These are phyloP conservation scores for Plutella xylostella DNA, from an alignment of 2,888 invertebrate genomes.

Conservation along the genomic window DNA sequence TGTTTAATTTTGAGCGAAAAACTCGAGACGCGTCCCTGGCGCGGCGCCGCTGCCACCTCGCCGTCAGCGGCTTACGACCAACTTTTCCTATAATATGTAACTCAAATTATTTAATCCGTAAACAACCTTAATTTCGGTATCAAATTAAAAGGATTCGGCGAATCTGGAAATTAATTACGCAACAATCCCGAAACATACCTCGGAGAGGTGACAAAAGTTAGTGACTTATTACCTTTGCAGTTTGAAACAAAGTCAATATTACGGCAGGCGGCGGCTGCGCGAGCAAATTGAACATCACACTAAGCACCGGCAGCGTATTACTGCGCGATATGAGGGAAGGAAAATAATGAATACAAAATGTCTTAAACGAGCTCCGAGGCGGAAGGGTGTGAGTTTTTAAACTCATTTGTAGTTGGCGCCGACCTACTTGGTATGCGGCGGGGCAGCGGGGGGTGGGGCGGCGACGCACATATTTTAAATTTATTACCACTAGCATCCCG, in stretches of 20 bases:
- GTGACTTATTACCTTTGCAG: no score
- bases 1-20: slow-evolving; percentile 17
- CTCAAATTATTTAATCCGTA: not conserved
- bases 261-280: no score
- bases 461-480: slow-evolving; percentile 56
- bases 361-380: slow-evolving; percentile 32
- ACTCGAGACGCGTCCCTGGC: slow-evolving; percentile 12
- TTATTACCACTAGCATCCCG: slow-evolving; percentile 42
- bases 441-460: slow-evolving; percentile 21
- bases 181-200: no score
- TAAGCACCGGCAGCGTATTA: slow-evolving; percentile 32
- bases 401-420: slow-evolving; percentile 44
- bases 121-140: not conserved
- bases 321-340: slow-evolving; percentile 20
- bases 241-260: no score
- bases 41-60: no score
- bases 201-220: no score
- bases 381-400: slow-evolving; percentile 30
- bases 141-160: not conserved
- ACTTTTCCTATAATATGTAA: slow-evolving; percentile 1
- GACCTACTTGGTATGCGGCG: slow-evolving; percentile 46
- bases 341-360: slow-evolving; percentile 49
- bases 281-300: slow-evolving; percentile 24
- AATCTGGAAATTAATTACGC: no score
- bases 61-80: no score